Evolutionary conservation across 92 coral and sea anemone species (phyloP), one percentile per base, ranked within the genome.

Genomic region (Anthopleura xanthogrammica): DNA sequence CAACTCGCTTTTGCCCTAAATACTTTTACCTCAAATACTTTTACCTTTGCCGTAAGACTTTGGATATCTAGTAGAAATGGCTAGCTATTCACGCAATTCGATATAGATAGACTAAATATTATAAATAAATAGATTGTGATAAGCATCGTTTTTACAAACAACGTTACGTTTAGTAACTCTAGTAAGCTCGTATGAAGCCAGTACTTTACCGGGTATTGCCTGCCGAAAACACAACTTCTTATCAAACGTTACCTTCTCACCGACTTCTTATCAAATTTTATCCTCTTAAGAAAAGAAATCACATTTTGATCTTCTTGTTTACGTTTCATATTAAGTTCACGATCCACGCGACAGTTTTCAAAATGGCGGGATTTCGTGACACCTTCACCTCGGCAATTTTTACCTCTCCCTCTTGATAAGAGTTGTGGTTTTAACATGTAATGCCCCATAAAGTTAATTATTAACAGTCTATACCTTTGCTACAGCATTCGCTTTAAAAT

Each of bases 401-500:
- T 9, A 13, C 17, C 42, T 11, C 0, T 29, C 19, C 36, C 36
- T 29, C 36, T 68, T 68, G 46, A 29, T 68, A 36, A 8, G 16
- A 68, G 74, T 68, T 36, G 16, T 12, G 41, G 29, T 68, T 68
- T 62, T 29, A 36, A 36, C 36, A 16, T 12, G 74, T 29, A 68
- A 68, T 23, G 41, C 19, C 74, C 5, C 16, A 8, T 7, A 9
- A 68, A 11, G 16, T 29, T 29, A 29, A 29, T 29, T 75, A 7
- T 75, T 42, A 75, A 42, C n/a, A n/a, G 23, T 24, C 50, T 20
- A 58, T 79, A 58, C 24, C 82, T 79, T 57, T 70, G 78, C 78
- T 70, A 71, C 62, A 58, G 70, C 85, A 82, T 71, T 70, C 85
- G 50, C 65, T 56, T 58, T 83, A 83, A 83, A 50, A 55, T 83